A percentile compares a stretch with the other conserved stretches of the same genome.
These are phyloP conservation scores for Drosophila borealis DNA, from an alignment of 2,888 invertebrate species.

Conservation along the genomic window DNA sequence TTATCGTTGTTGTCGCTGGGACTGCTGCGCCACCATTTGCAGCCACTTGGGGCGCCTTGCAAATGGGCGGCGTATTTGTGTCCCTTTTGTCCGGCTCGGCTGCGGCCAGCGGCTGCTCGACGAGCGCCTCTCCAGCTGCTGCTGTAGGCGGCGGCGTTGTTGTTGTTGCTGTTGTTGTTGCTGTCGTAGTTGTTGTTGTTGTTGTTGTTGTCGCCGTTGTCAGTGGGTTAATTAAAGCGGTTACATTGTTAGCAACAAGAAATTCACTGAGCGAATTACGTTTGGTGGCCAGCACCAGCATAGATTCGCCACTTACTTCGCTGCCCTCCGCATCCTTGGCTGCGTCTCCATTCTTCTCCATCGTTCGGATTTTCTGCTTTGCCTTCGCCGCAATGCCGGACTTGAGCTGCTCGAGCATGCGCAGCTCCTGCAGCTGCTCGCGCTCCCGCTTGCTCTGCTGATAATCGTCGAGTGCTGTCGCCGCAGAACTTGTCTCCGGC, in stretches of 20 bases:
- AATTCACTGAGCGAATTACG: constrained; percentile 85
- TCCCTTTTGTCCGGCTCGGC: constrained; percentile 54
- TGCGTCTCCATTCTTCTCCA: constrained; percentile 86
- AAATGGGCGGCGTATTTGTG: constrained; percentile 75
- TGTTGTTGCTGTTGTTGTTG: constrained; percentile 17
- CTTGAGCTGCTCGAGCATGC: constrained; percentile 88
- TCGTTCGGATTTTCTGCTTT: constrained; percentile 87
- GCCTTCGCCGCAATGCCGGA: constrained; percentile 90
- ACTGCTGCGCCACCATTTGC: constrained; percentile 79
- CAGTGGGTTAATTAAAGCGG: constrained; percentile 79
- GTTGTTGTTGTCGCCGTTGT: constrained; percentile 64
- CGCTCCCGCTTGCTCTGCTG: constrained; percentile 87
- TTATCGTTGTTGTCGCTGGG: constrained; percentile 37
- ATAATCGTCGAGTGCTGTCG: constrained; percentile 85
- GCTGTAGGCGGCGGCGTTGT: constrained; percentile 23
- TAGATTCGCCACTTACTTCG: constrained; percentile 79
- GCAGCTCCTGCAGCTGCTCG: constrained; percentile 88
- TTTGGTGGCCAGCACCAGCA: constrained; percentile 72
- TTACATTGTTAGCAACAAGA: constrained; percentile 83
- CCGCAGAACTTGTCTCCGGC: constrained; percentile 85
- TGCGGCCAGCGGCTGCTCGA: constrained; percentile 16
- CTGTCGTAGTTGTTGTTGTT: constrained; percentile 8
- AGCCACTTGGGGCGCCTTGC: constrained; percentile 69
- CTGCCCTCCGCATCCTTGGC: constrained; percentile 45
- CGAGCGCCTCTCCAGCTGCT: not conserved